Percentiles rank a stretch among this genome's conserved stretches.
phyloP scores from a whole-genome alignment of 1,140 invertebrate genomes.

The Megathymus violae region DNA sequence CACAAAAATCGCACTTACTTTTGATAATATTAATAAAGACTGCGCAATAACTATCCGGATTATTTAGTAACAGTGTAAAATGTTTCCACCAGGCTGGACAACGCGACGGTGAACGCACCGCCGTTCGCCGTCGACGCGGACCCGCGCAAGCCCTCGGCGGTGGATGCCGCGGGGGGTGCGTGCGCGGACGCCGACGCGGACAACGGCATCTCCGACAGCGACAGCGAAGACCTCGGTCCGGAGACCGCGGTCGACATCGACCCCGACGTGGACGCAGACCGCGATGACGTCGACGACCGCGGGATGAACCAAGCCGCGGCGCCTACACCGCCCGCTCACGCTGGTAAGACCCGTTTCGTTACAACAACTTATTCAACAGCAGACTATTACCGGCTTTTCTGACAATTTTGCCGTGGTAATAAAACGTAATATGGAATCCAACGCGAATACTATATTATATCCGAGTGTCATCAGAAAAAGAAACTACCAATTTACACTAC shows the following conservation, averaged over 20 bases:
- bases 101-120: slow-evolving; percentile 76
- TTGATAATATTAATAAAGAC: too few relatives aligned
- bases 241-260: slow-evolving; percentile 84
- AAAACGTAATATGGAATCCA: too few relatives aligned
- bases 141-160: slow-evolving; percentile 58
- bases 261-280: slow-evolving; percentile 64
- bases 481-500: too few relatives aligned
- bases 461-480: too few relatives aligned
- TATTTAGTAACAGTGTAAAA: too few relatives aligned
- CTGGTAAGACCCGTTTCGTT: slow-evolving; percentile 64
- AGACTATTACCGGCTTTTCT: too few relatives aligned
- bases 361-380: too few relatives aligned
- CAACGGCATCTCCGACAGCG: slow-evolving; percentile 66
- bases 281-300: slow-evolving; percentile 58
- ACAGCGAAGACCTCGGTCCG: slow-evolving; percentile 79
- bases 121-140: slow-evolving; percentile 74
- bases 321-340: slow-evolving; percentile 83
- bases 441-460: too few relatives aligned
- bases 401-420: too few relatives aligned
- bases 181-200: slow-evolving; percentile 53
- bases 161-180: slow-evolving; percentile 42
- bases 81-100: slow-evolving; percentile 67
- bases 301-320: slow-evolving; percentile 83
- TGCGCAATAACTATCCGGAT: too few relatives aligned
- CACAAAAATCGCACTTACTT: too few relatives aligned